Evolutionary conservation across 2,797 vertebrate genomes (phyloP).

Genomic region (Gallinago nigripennis): DNA sequence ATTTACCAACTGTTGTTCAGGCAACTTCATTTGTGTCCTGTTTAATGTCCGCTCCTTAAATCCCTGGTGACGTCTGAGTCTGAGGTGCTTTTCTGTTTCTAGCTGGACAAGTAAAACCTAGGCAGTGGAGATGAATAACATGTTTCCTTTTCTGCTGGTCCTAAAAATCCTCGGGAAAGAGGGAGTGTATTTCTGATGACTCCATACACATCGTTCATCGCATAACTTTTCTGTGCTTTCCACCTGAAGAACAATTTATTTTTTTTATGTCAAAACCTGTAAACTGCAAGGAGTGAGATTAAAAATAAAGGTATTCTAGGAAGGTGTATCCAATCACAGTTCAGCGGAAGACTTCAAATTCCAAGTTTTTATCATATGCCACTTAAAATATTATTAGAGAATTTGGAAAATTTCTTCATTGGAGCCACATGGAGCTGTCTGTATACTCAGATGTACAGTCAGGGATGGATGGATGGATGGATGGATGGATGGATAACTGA

Average conservation of each 20-base stretch:
- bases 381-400: neutral
- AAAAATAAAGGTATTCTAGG: neutral
- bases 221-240: neutral
- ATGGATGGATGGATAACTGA: neutral
- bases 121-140: neutral
- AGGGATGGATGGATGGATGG: neutral
- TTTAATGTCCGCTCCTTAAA: neutral
- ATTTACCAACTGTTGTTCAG: neutral
- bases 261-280: neutral
- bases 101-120: neutral
- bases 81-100: conserved; percentile 1
- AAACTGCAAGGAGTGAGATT: neutral
- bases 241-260: neutral
- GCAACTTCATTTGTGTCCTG: neutral
- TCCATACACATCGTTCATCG: neutral
- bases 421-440: neutral
- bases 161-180: neutral
- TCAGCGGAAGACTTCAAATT: neutral
- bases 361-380: neutral
- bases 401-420: neutral
- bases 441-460: neutral
- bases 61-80: neutral
- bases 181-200: neutral
- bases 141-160: neutral
- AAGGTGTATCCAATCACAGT: neutral